Evolutionary conservation across 1,140 invertebrate genomes (phyloP).

Genomic region (Penaeus chinensis): DNA sequence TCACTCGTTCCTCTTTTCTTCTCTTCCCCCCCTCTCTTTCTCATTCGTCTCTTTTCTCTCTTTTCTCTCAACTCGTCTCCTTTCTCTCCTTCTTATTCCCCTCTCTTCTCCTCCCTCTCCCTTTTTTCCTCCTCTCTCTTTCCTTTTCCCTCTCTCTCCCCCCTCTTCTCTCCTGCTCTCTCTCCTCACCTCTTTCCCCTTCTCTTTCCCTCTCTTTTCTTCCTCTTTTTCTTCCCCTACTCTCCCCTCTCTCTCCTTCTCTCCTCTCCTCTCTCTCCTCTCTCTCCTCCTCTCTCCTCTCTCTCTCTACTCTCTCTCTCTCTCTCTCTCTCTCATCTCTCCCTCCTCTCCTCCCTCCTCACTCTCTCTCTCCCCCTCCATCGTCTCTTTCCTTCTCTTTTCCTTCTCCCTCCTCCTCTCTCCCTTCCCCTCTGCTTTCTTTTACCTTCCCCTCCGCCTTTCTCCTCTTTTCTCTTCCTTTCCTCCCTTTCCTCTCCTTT

Average conservation of each 20-base stretch:
- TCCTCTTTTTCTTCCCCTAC: not conserved
- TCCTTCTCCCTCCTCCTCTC: not conserved
- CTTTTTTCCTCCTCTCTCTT: constrained; percentile 5
- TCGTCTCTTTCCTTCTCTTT: not conserved
- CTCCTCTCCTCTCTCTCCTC: not conserved
- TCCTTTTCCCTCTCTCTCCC: not conserved
- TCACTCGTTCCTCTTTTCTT: not conserved
- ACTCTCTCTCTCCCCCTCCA: not conserved
- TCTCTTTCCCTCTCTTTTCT: not conserved
- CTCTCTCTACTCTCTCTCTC: constrained; percentile 7
- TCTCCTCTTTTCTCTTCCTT: no score
- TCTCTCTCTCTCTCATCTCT: not conserved
- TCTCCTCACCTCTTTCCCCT: not conserved
- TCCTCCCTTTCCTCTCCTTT: no score
- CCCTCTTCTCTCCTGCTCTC: not conserved
- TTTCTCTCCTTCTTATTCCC: not conserved
- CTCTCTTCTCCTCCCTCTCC: not conserved
- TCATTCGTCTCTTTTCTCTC: no score
- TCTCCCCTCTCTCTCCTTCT: not conserved
- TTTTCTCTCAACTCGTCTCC: no score
- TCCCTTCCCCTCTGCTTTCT: not conserved
- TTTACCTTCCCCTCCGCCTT: not conserved
- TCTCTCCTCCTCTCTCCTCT: not conserved
- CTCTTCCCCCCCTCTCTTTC: not conserved
- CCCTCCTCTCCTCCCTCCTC: not conserved